Percentiles rank a stretch among this genome's conserved stretches.
Conservation (phyloP, 2,888 invertebrate species). For the Gonocerus acuteangulatus region DNA sequence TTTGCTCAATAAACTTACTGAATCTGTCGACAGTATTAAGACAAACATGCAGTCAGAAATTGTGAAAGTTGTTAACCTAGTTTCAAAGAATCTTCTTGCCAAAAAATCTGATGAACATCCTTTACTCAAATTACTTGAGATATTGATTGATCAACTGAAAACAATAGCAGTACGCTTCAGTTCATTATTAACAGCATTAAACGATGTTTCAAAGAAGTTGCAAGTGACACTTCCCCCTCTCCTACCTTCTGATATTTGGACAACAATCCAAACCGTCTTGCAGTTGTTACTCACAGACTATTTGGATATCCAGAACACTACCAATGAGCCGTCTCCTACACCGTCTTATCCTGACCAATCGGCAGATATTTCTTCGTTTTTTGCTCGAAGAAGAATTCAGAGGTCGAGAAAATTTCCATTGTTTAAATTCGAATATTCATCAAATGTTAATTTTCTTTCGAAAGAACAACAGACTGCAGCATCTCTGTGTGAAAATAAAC, state of each 20-base stretch:
- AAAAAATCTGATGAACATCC: slow-evolving; percentile 39
- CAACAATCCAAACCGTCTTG: slow-evolving; percentile 77
- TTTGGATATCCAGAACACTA: slow-evolving; percentile 71
- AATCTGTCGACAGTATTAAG: slow-evolving; percentile 65
- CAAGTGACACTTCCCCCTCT: slow-evolving; percentile 53
- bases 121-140: slow-evolving; percentile 57
- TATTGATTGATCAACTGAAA: slow-evolving; percentile 74
- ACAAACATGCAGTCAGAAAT: slow-evolving; percentile 76
- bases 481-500: slow-evolving; percentile 27
- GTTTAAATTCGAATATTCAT: slow-evolving; percentile 64
- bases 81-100: slow-evolving; percentile 67
- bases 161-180: slow-evolving; percentile 53
- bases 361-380: slow-evolving; percentile 52
- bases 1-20: slow-evolving; percentile 72
- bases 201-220: slow-evolving; percentile 43
- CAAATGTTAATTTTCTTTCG: slow-evolving; percentile 42
- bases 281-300: slow-evolving; percentile 79
- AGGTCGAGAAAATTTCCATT: slow-evolving; percentile 48
- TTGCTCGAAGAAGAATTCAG: slow-evolving; percentile 48
- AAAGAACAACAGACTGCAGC: slow-evolving; percentile 42
- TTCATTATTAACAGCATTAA: slow-evolving; percentile 15
- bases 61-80: slow-evolving; percentile 66
- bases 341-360: slow-evolving; percentile 42
- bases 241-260: slow-evolving; percentile 76
- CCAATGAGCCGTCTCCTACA: slow-evolving; percentile 36